Conservation (phyloP, 1,140 invertebrate genomes). For the Leptopilina clavipes region DNA sequence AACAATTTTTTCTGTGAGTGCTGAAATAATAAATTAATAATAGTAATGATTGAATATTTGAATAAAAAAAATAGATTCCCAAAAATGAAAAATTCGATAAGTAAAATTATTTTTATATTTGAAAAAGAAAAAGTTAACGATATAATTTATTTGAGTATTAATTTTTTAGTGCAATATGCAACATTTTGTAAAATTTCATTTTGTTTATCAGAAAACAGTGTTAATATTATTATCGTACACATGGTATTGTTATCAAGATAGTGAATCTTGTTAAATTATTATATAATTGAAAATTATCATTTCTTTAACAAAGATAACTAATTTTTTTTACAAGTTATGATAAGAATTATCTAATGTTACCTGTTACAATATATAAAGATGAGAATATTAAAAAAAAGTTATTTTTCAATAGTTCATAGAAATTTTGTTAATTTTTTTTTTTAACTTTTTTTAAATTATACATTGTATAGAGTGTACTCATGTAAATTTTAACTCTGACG, state of each 20-base stretch:
- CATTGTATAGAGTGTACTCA: not conserved
- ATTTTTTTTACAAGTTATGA: not conserved
- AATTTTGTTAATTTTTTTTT: not conserved
- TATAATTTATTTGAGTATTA: too few relatives aligned
- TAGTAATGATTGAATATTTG: too few relatives aligned
- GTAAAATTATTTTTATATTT: too few relatives aligned
- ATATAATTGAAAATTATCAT: slow-evolving; percentile 7
- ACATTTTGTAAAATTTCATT: not conserved
- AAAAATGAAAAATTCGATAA: too few relatives aligned
- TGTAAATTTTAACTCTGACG: slow-evolving; percentile 12
- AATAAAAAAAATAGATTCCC: too few relatives aligned
- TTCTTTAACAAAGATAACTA: not conserved
- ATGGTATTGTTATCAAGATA: not conserved
- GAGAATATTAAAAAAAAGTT: not conserved
- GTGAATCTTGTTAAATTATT: slow-evolving; percentile 5
- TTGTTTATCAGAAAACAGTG: not conserved
- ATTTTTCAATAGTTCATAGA: not conserved
- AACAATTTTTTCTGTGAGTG: too few relatives aligned
- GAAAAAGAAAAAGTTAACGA: too few relatives aligned
- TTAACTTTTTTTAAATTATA: not conserved
- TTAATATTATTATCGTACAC: not conserved
- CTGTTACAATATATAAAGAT: not conserved
- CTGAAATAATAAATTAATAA: too few relatives aligned
- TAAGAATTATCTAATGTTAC: not conserved
- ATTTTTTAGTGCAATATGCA: too few relatives aligned